Base-by-base conservation (phyloP, 2,888 invertebrate genomes). In the Plagiodera versicolora region DNA sequence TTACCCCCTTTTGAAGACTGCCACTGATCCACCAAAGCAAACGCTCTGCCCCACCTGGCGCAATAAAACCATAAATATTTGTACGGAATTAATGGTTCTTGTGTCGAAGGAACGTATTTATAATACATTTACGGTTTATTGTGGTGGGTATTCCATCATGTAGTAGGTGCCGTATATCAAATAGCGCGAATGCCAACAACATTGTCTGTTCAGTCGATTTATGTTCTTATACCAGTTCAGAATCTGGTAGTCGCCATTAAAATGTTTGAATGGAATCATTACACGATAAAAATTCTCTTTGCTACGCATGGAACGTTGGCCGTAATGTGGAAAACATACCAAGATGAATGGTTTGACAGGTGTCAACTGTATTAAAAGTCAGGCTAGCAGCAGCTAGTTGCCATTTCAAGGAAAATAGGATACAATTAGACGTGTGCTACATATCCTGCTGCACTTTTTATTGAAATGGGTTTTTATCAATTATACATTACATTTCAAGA, bases 31-130 rank as follows among this genome's bases (percentile, higher is more conserved):
- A 69, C 69, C 66, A 68, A 69, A 70, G 69, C 61, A 57, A 72
- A 69, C 58, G 55, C 62, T 69, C 70, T 69, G 65, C 65, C 75
- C 77, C 79, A 79, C 78, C 79, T 79, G 79, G 77, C 69, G 77
- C 73, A 79, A 79, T 80, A 79, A 79, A 79, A 78, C 77, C 78
- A 79, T 79, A 79, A 79, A 79, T 78, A 79, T 78, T 79, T 79
- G 77, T 75, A 77, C 75, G 74, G 76, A 76, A 78, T 78, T 77
- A 77, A 77, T 75, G 77, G 70, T 72, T 73, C 77, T 77, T 73
- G 70, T 74, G 74, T 75, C 67, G 67, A 67, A 67, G 70, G 61
- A 65, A 64, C 62, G 62, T 64, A 67, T 68, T 69, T 65, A 70
- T 70, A 67, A 64, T 64, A 64, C 69, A 69, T 69, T 52, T 69